Percentiles rank a stretch among this genome's conserved stretches.
phyloP scores from a whole-genome alignment of 2,888 invertebrate species.

The Dioctria rufipes region DNA sequence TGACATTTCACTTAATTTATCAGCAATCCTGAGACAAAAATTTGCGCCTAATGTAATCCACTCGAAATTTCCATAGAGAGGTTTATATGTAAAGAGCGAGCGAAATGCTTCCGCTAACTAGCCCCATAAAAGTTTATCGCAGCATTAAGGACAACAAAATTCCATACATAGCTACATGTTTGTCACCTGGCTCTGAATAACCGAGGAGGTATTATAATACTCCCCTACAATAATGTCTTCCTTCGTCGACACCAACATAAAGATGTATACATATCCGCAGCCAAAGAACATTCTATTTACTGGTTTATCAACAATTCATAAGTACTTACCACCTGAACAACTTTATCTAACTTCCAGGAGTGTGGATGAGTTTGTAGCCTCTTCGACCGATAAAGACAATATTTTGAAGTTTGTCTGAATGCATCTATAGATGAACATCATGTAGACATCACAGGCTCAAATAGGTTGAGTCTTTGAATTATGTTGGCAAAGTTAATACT shows the following conservation, averaged over 20 bases:
- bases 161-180: too few relatives aligned
- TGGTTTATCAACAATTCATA: conserved; percentile 38
- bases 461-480: conserved; percentile 8
- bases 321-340: conserved; percentile 16
- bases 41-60: conserved; percentile 24
- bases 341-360: conserved; percentile 30
- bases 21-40: neutral
- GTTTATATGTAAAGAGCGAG: conserved; percentile 25
- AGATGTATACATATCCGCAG: too few relatives aligned
- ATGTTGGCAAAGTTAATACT: neutral
- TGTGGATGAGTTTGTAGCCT: conserved; percentile 21
- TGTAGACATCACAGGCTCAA: too few relatives aligned
- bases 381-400: conserved; percentile 5
- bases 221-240: neutral
- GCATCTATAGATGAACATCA: too few relatives aligned
- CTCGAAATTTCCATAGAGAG: conserved; percentile 22
- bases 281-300: conserved; percentile 6
- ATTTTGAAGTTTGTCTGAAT: conserved; percentile 7
- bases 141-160: conserved; percentile 12
- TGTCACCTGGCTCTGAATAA: conserved; percentile 10
- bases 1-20: neutral
- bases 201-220: neutral
- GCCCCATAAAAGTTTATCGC: conserved; percentile 35
- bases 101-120: conserved; percentile 32
- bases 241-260: neutral